These are phyloP conservation scores for Zaprionus lineosus DNA, from an alignment of 2,888 invertebrate genomes.

Conservation along the genomic window DNA sequence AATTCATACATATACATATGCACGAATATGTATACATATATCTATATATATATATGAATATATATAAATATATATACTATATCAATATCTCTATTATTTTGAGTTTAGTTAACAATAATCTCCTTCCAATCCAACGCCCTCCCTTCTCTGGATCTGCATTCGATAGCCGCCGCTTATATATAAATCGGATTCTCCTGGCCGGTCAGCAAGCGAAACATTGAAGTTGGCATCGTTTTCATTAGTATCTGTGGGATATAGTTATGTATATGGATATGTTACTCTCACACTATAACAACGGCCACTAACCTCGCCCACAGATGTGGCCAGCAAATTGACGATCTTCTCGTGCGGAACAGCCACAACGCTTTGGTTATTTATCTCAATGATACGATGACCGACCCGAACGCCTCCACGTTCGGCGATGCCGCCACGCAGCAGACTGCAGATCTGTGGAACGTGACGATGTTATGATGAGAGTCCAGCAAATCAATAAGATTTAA, in stretches of 20 bases:
- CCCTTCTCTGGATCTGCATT: not conserved
- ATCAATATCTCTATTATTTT: conserved; percentile 25
- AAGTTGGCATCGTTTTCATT: conserved; percentile 99
- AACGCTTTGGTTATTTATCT: conserved; percentile 99
- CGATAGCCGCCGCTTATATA: conserved; percentile 86
- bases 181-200: conserved; percentile 99
- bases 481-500: not conserved
- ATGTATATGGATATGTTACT: not conserved
- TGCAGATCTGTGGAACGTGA: conserved; percentile 91
- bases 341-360: conserved; percentile 99
- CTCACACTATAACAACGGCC: not conserved
- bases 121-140: conserved; percentile 25
- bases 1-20: conserved; percentile 27
- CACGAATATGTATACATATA: conserved; percentile 24
- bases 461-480: conserved; percentile 5
- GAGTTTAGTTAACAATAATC: conserved; percentile 48
- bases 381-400: conserved; percentile 99
- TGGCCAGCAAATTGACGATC: conserved; percentile 99
- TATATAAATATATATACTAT: conserved; percentile 27
- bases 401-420: conserved; percentile 99
- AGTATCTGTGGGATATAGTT: conserved; percentile 93
- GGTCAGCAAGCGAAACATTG: conserved; percentile 99
- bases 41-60: conserved; percentile 23
- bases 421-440: conserved; percentile 97
- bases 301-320: conserved; percentile 98